These are phyloP conservation scores for Malachius bipustulatus DNA, from an alignment of 2,888 invertebrate species.

Conservation along the genomic window DNA sequence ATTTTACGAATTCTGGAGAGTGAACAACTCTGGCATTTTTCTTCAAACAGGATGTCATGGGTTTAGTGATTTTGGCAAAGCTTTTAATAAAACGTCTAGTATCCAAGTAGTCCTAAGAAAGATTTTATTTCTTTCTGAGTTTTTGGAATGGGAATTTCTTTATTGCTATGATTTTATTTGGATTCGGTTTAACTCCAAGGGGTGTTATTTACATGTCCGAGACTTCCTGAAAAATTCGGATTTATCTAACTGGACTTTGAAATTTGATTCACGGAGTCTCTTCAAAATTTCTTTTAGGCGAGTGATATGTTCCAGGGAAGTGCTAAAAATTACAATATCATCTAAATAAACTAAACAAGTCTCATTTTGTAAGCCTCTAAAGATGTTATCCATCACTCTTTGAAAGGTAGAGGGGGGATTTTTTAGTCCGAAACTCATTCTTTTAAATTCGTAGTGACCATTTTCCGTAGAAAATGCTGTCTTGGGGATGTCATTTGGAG, in stretches of 20 bases:
- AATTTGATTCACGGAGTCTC: too few relatives aligned
- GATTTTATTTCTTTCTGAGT: slow-evolving; percentile 1
- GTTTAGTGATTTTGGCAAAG: slow-evolving; percentile 1
- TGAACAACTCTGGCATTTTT: background rate
- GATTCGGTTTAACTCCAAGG: background rate
- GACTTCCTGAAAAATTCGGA: background rate
- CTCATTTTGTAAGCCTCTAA: too few relatives aligned
- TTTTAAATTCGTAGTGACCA: too few relatives aligned
- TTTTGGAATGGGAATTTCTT: background rate
- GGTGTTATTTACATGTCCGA: slow-evolving; percentile 2
- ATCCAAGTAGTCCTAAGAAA: background rate
- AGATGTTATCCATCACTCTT: too few relatives aligned
- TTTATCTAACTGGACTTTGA: background rate
- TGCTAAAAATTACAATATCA: too few relatives aligned
- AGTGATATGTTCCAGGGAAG: too few relatives aligned
- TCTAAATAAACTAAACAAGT: too few relatives aligned
- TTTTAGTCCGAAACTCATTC: too few relatives aligned
- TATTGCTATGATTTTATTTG: background rate
- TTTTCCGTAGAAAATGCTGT: too few relatives aligned
- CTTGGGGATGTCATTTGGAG: too few relatives aligned
- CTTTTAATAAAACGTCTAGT: background rate
- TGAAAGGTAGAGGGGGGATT: too few relatives aligned
- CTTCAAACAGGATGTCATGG: background rate
- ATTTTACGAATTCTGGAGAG: background rate
- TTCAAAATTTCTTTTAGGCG: too few relatives aligned